Base-by-base conservation (phyloP, 2,888 invertebrate genomes). In the Hydroisotoma schaefferi region DNA sequence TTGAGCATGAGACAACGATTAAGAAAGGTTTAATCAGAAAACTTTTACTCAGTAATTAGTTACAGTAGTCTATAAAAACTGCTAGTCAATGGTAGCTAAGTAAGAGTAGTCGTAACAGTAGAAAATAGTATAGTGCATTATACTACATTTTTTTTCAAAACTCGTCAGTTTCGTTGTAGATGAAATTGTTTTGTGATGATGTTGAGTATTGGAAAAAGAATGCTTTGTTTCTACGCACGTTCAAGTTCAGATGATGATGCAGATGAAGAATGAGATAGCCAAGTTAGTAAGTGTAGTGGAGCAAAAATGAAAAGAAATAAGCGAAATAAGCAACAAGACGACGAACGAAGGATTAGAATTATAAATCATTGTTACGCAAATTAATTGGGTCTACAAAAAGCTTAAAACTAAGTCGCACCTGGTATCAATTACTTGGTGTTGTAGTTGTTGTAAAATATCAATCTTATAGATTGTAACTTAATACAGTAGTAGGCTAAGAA, bases 331-430 rank as follows among this genome's bases (percentile, higher is more conserved):
- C 29, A 18, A 33, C 37, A 43, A 52, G 29, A 52, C 29, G 10
- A 49, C 28, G 10, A 49, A 28, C 18, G 23, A 28, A 26, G 15
- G 38, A 25, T 53, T 40, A 33, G 52, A 38, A 22, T 52, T 29
- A 25, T 25, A 53, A 53, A 53, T 53, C 40, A 40, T 53, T 53
- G 43, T 53, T 53, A 53, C 53, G 38, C 52, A 52, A 52, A 52
- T 37, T 37, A 52, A 20, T 40, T 15, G 26, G 26, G 53, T 53
- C 53, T 53, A 53, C 53, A 53, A 53, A 53, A 53, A 53, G 53
- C 53, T 53, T 53, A 53, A 53, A 53, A 40, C 53, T 53, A 53
- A 25, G 26, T 26, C 51, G 51, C 51, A 52, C 51, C 51, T 52
- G 51, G 40, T 40, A 40, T 40, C 40, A 40, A 40, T 40, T 20